phyloP scores from a whole-genome alignment of 2,888 invertebrate genomes.

The Acanthococcus lagerstroemiae region DNA sequence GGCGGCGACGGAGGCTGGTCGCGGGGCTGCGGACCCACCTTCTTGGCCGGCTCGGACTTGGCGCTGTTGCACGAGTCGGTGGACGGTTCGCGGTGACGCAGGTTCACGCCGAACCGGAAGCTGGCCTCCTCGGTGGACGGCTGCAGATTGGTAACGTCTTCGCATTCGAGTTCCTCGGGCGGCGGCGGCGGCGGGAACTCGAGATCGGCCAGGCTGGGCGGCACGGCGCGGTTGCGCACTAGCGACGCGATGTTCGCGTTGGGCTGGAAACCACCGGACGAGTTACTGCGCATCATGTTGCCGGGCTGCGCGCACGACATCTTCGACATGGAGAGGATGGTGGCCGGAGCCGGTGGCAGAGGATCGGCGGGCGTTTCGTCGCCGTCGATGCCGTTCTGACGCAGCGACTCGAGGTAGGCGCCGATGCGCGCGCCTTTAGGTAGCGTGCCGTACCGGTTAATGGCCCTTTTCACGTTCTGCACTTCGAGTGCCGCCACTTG shows the following conservation, averaged over 20 bases:
- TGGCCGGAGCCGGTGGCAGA: slow-evolving; percentile 36
- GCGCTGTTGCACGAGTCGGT: slow-evolving; percentile 50
- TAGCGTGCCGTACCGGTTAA: slow-evolving; percentile 89
- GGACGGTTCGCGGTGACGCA: slow-evolving; percentile 56
- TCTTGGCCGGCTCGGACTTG: slow-evolving; percentile 41
- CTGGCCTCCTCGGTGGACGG: slow-evolving; percentile 63
- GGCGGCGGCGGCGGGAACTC: slow-evolving; percentile 85
- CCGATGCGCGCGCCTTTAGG: slow-evolving; percentile 95
- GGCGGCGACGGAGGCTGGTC: slow-evolving; percentile 37
- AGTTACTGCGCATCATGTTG: slow-evolving; percentile 83
- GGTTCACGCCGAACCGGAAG: slow-evolving; percentile 58
- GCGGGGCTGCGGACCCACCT: slow-evolving; percentile 33
- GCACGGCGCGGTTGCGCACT: slow-evolving; percentile 49
- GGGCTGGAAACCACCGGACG: slow-evolving; percentile 57
- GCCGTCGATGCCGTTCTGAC: slow-evolving; percentile 56
- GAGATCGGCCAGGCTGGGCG: slow-evolving; percentile 73
- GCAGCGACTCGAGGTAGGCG: slow-evolving; percentile 86
- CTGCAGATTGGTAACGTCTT: slow-evolving; percentile 41
- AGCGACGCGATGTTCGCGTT: slow-evolving; percentile 43
- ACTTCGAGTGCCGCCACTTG: slow-evolving; percentile 86
- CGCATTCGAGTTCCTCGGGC: slow-evolving; percentile 49
- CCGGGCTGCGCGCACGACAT: slow-evolving; percentile 51
- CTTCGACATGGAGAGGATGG: slow-evolving; percentile 43
- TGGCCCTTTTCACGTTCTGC: slow-evolving; percentile 87
- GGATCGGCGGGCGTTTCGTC: slow-evolving; percentile 4